phyloP scores from a whole-genome alignment of 2,888 invertebrate species.

The Aethes cnicana region DNA sequence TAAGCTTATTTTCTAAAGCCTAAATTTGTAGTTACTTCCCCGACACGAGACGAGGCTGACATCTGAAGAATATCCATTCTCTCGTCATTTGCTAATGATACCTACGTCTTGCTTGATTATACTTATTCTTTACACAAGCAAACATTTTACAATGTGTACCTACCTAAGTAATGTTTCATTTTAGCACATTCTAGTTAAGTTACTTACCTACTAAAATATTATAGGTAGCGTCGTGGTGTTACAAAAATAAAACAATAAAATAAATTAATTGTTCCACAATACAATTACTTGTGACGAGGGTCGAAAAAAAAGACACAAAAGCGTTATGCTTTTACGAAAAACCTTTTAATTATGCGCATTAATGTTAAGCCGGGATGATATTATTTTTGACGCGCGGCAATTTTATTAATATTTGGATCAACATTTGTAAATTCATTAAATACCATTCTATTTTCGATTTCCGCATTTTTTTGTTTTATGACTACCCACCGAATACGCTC shows the following conservation, averaged over 20 bases:
- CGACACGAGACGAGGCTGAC: conserved; percentile 10
- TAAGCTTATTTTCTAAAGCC: conserved; percentile 74
- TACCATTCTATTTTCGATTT: too few species aligned
- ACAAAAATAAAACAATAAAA: conserved; percentile 28
- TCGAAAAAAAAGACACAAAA: conserved; percentile 59
- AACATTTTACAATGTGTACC: too few species aligned
- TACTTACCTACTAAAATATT: conserved; percentile 13
- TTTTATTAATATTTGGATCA: conserved; percentile 38
- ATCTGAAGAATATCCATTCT: not conserved
- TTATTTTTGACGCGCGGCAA: conserved; percentile 50
- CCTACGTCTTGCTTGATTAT: too few species aligned
- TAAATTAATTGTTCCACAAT: conserved; percentile 62
- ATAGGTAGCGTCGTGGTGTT: conserved; percentile 6
- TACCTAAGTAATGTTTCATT: too few species aligned
- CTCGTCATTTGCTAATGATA: not conserved
- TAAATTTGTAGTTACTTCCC: conserved; percentile 70
- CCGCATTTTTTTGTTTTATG: too few species aligned
- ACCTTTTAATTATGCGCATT: conserved; percentile 59
- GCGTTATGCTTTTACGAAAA: conserved; percentile 51
- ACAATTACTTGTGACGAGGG: conserved; percentile 69
- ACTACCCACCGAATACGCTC: too few species aligned
- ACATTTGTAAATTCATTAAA: conserved; percentile 31
- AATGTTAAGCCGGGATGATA: conserved; percentile 53
- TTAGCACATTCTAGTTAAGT: too few species aligned
- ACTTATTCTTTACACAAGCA: too few species aligned